These are phyloP conservation scores for Esox niger DNA, from an alignment of 2,113 vertebrate species.

Conservation along the genomic window DNA sequence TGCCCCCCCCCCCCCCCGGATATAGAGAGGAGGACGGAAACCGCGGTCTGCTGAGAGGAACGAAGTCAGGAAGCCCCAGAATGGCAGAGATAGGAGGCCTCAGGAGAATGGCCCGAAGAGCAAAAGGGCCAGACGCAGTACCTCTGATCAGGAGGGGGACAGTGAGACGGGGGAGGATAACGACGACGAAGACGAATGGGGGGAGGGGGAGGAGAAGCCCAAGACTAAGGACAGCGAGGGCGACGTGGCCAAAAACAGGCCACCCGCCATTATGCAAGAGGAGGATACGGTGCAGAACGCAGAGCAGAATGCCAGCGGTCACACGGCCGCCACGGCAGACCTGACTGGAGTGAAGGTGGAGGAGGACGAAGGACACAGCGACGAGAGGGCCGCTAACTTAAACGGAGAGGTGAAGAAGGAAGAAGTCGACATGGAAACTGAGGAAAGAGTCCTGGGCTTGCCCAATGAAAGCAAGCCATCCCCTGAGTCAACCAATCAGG, in stretches of 20 bases:
- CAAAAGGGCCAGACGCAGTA: constrained; percentile 58
- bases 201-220: constrained; percentile 35
- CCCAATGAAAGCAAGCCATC: constrained; percentile 49
- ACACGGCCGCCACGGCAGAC: constrained; percentile 74
- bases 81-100: constrained; percentile 54
- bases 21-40: constrained; percentile 55
- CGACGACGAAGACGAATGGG: constrained; percentile 62
- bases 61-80: constrained; percentile 47
- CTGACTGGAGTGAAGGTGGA: constrained; percentile 60
- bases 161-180: constrained; percentile 48
- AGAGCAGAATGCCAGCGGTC: constrained; percentile 74
- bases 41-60: constrained; percentile 54
- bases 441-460: constrained; percentile 58
- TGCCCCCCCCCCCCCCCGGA: neutral
- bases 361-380: constrained; percentile 33
- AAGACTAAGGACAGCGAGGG: constrained; percentile 42
- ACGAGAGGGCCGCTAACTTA: constrained; percentile 9
- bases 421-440: constrained; percentile 57
- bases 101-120: constrained; percentile 63
- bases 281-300: constrained; percentile 28
- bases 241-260: constrained; percentile 13
- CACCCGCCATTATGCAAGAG: constrained; percentile 40
- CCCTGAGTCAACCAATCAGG: constrained; percentile 45
- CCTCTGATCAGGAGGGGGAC: constrained; percentile 61
- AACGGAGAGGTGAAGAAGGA: constrained; percentile 57